Conservation (phyloP, 1,140 invertebrate genomes). For the Diorhabda elongata region DNA sequence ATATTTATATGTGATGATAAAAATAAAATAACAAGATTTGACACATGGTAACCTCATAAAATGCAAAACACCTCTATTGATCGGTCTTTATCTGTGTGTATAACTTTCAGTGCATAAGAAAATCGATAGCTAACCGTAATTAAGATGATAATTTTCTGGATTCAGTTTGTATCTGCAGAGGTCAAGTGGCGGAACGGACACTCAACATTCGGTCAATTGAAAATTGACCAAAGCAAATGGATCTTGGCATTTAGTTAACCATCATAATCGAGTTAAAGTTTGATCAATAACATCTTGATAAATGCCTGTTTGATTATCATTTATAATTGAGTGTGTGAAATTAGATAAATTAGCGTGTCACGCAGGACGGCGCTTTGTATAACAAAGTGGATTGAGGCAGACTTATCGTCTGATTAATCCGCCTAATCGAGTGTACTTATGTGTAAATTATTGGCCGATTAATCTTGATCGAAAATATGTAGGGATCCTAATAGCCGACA, state of each 20-base stretch:
- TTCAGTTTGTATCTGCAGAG: too few species aligned
- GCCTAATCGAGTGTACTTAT: constrained; percentile 15
- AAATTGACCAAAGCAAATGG: not conserved
- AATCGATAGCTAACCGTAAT: too few species aligned
- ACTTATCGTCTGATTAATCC: constrained; percentile 18
- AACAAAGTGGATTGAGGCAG: constrained; percentile 19
- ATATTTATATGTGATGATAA: too few species aligned
- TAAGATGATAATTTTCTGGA: too few species aligned
- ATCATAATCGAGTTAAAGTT: constrained; percentile 5
- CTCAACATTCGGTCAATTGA: not conserved
- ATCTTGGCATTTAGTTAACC: not conserved
- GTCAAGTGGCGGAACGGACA: not conserved
- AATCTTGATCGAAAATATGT: constrained; percentile 12
- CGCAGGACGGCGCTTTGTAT: constrained; percentile 10
- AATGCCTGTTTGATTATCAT: constrained; percentile 8
- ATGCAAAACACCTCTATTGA: too few species aligned
- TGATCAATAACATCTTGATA: constrained; percentile 15
- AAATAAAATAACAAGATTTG: too few species aligned
- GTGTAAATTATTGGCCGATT: constrained; percentile 16
- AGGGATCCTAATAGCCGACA: not conserved
- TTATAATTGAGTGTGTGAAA: constrained; percentile 14
- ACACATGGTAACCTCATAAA: too few species aligned
- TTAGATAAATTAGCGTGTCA: constrained; percentile 17
- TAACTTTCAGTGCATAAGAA: too few species aligned
- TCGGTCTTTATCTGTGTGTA: too few species aligned